Evolutionary conservation across 2,888 invertebrate species (phyloP).

Genomic region (Lycocerus yunnanus): DNA sequence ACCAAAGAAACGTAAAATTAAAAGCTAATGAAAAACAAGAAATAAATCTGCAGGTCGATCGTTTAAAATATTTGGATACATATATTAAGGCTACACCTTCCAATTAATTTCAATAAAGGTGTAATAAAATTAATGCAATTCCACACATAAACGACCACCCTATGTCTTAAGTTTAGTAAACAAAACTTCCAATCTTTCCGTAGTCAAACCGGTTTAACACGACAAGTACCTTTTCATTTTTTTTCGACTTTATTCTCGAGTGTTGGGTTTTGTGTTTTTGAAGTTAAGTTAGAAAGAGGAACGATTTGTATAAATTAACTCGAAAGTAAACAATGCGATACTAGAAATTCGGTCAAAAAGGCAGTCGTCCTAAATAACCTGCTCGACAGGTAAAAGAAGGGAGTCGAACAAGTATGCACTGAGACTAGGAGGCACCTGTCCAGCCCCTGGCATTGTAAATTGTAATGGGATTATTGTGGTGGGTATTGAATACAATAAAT

Average conservation of each 20-base stretch:
- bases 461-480: slow-evolving; percentile 15
- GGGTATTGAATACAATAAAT: background rate
- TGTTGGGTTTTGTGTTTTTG: background rate
- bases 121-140: background rate
- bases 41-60: background rate
- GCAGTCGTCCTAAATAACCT: slow-evolving; percentile 37
- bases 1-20: background rate
- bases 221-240: background rate
- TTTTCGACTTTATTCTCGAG: background rate
- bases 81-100: background rate
- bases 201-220: background rate
- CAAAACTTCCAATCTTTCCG: background rate
- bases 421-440: slow-evolving; percentile 32
- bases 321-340: slow-evolving; percentile 25
- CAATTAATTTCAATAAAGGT: background rate
- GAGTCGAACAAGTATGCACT: slow-evolving; percentile 33
- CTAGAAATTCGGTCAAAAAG: slow-evolving; percentile 32
- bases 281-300: slow-evolving; percentile 1
- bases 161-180: background rate
- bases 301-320: slow-evolving; percentile 1
- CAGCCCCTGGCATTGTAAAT: slow-evolving; percentile 22
- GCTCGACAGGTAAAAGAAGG: slow-evolving; percentile 42
- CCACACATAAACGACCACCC: background rate
- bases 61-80: background rate
- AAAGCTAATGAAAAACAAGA: background rate